Conservation (phyloP, 2,888 invertebrate species). For the Athrips mouffetella region DNA sequence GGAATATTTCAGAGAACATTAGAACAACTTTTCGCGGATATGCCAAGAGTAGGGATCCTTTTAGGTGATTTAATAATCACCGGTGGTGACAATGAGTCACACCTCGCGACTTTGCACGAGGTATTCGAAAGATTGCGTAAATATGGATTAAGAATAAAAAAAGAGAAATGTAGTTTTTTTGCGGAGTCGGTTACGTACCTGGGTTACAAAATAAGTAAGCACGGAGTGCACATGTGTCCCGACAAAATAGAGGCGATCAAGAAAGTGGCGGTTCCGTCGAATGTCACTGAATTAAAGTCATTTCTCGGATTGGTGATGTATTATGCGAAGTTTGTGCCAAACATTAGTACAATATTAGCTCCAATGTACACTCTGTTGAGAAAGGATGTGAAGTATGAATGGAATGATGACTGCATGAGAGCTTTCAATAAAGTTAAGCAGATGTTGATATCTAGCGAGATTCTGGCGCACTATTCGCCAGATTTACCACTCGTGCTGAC, state of each 20-base stretch:
- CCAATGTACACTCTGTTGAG: slow-evolving; percentile 19
- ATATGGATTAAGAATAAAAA: slow-evolving; percentile 18
- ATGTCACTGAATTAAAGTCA: slow-evolving; percentile 23
- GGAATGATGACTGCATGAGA: slow-evolving; percentile 6
- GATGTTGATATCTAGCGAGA: slow-evolving; percentile 9
- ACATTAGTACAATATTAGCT: slow-evolving; percentile 19
- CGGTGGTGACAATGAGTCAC: slow-evolving; percentile 12
- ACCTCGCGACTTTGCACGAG: slow-evolving; percentile 18
- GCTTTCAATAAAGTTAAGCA: slow-evolving; percentile 17
- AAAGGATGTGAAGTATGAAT: slow-evolving; percentile 14
- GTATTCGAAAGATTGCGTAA: slow-evolving; percentile 20
- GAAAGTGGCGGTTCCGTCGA: slow-evolving; percentile 14
- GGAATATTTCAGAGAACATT: slow-evolving; percentile 25
- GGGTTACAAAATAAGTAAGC: slow-evolving; percentile 15
- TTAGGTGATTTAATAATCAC: slow-evolving; percentile 25
- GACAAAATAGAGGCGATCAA: slow-evolving; percentile 23
- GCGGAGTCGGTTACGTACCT: slow-evolving; percentile 16
- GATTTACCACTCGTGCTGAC: slow-evolving; percentile 19
- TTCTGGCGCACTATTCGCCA: slow-evolving; percentile 20
- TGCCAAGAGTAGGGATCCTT: slow-evolving; percentile 21
- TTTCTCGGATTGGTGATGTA: slow-evolving; percentile 28
- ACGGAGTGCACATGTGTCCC: slow-evolving; percentile 24
- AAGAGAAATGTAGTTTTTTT: slow-evolving; percentile 24
- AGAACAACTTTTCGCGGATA: slow-evolving; percentile 17
- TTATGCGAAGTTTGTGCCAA: slow-evolving; percentile 23